Evolutionary conservation across 64 coral and sea anemone species (phyloP), one percentile per base, ranked within the genome.

Genomic region (Pocillopora verrucosa): DNA sequence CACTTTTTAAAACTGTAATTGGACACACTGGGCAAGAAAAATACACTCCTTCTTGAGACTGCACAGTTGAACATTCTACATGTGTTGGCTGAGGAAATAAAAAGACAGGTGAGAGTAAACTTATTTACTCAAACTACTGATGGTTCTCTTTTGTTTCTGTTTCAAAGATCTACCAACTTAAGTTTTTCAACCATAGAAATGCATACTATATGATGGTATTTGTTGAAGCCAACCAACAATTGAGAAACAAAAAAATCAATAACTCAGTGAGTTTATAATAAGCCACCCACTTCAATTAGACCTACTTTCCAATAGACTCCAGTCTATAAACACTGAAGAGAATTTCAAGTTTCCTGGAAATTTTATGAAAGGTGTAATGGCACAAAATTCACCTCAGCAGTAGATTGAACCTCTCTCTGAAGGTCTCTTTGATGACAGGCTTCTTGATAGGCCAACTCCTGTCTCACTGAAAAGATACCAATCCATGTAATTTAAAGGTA

Each of bases 21-120:
- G 90, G 78, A 38, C 96, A 98, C 2, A 98, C 36, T 36, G 96
- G 90, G 61, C 96, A 98, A 26, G 41, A 90, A 25, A 98, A 95
- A 61, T 90, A 98, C 1, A 98, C 69, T 63, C 96, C 96, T 64
- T 89, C 90, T 16, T 87, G 83, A 35, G 93, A 51, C 30, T 88
- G 30, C 17, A 87, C 83, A 58, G 95, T 89, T 60, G 95, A 86
- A 38, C 82, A 82, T 64, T 97, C 95, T n/a, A 88, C 15, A 17
- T 93, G 61, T 11, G 84, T 68, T 80, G 84, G 75, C 91, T 93
- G 76, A 10, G 59, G 4, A 63, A 26, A 34, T 61, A 63, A 77
- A 34, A 75, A 68, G 45, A 75, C 3, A 80, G 36, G 58, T 22
- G 7, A 51, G 41, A 7, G 41, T 51, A 51, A 51, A 51, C 41